Percentiles rank a stretch among this genome's conserved stretches.
These are phyloP conservation scores for Drosophila demipolita DNA, from an alignment of 2,888 invertebrate genomes.

Conservation along the genomic window DNA sequence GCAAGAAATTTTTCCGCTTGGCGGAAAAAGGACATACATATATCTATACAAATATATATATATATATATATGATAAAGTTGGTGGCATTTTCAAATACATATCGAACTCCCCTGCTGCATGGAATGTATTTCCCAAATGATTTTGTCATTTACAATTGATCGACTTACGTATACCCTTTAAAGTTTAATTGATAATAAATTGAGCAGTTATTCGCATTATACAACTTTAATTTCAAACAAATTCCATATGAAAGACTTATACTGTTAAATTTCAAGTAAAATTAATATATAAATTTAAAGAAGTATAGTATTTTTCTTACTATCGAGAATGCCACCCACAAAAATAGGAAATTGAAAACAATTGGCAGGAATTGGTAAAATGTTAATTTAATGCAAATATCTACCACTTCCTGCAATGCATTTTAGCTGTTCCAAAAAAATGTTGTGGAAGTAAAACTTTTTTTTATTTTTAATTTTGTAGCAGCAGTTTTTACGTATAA, in stretches of 20 bases:
- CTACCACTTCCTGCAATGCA: background rate
- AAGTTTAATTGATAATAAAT: too few relatives aligned
- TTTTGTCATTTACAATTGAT: conserved; percentile 29
- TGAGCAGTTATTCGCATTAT: too few relatives aligned
- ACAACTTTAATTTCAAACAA: too few relatives aligned
- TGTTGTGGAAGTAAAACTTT: background rate
- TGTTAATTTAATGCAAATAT: background rate
- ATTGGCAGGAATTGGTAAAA: background rate
- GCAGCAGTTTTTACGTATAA: background rate
- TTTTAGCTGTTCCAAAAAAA: too few relatives aligned
- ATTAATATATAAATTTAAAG: too few relatives aligned
- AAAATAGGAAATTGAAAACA: background rate
- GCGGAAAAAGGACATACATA: conserved; percentile 1
- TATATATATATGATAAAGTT: conserved; percentile 23
- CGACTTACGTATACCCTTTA: background rate
- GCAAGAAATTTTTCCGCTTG: conserved; percentile 24
- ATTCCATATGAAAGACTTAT: too few relatives aligned
- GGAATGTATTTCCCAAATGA: conserved; percentile 72
- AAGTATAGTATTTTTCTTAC: background rate
- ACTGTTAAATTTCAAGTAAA: too few relatives aligned
- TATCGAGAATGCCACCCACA: background rate
- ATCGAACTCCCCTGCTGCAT: conserved; percentile 33
- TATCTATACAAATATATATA: background rate
- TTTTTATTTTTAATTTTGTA: background rate
- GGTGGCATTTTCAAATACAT: conserved; percentile 56